phyloP scores from a whole-genome alignment of 2,113 vertebrate genomes.

The Lanius collurio region DNA sequence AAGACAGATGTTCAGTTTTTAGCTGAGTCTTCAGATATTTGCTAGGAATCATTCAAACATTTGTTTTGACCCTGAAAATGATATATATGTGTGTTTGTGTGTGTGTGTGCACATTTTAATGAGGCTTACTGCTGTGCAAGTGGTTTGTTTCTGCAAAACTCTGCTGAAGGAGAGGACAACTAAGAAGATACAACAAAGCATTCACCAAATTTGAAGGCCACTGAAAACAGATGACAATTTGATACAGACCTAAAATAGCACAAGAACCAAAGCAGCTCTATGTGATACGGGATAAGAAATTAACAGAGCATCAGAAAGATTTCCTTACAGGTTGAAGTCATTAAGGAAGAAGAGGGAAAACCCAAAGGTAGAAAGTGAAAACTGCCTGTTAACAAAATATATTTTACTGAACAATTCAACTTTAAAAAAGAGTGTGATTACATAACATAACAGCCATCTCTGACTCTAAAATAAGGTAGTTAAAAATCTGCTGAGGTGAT shows the following conservation, averaged over 20 bases:
- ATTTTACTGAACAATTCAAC: background rate
- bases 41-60: background rate
- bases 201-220: background rate
- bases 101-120: background rate
- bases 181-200: background rate
- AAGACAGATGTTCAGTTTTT: constrained; percentile 33
- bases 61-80: background rate
- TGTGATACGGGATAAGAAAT: background rate
- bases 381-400: background rate
- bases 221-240: background rate
- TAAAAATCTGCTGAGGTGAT: background rate
- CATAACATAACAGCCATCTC: background rate
- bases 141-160: background rate
- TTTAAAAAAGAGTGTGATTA: background rate
- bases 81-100: too few species aligned
- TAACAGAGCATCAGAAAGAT: background rate
- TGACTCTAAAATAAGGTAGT: background rate
- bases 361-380: background rate
- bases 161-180: background rate
- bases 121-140: background rate
- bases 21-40: constrained; percentile 8
- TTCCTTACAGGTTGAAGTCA: background rate
- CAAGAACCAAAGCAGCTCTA: background rate
- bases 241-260: background rate
- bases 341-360: background rate